Conservation (phyloP, 2,797 vertebrate species). For the Ambastaia sidthimunki region DNA sequence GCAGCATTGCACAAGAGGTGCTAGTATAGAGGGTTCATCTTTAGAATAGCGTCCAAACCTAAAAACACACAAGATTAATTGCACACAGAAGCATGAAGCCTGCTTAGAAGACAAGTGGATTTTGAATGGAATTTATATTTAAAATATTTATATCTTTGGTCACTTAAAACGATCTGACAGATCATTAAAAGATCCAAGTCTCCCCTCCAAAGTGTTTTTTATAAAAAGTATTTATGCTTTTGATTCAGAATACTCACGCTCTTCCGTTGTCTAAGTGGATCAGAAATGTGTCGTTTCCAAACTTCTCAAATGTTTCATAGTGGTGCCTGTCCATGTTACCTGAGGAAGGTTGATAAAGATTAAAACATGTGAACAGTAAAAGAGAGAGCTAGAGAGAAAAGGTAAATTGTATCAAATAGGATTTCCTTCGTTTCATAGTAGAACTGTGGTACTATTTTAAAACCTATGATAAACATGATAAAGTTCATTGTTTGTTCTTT, state of each 20-base stretch:
- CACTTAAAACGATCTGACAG: no score
- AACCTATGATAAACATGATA: no score
- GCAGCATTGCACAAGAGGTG: conserved; percentile 92
- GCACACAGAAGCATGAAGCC: background rate
- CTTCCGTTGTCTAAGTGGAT: conserved; percentile 94
- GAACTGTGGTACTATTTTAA: background rate
- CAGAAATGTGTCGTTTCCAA: conserved; percentile 90
- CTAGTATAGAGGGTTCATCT: conserved; percentile 91
- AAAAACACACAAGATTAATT: conserved; percentile 8
- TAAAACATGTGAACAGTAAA: background rate
- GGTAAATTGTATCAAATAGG: background rate
- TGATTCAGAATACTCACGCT: conserved; percentile 77
- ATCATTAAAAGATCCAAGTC: no score
- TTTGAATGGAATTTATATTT: background rate
- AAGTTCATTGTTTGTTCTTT: no score
- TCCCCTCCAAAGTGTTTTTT: background rate
- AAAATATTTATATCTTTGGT: no score
- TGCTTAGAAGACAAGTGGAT: background rate
- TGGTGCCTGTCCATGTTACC: conserved; percentile 98
- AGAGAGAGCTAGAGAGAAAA: background rate
- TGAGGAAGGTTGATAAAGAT: conserved; percentile 58
- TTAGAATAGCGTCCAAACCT: conserved; percentile 95
- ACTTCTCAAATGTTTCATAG: conserved; percentile 95
- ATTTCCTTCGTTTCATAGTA: background rate
- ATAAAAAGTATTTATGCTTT: background rate